A percentile compares a stretch with the other conserved stretches of the same genome.
Evolutionary conservation across 1,140 invertebrate species (phyloP).

Genomic region (Microplitis demolitor): DNA sequence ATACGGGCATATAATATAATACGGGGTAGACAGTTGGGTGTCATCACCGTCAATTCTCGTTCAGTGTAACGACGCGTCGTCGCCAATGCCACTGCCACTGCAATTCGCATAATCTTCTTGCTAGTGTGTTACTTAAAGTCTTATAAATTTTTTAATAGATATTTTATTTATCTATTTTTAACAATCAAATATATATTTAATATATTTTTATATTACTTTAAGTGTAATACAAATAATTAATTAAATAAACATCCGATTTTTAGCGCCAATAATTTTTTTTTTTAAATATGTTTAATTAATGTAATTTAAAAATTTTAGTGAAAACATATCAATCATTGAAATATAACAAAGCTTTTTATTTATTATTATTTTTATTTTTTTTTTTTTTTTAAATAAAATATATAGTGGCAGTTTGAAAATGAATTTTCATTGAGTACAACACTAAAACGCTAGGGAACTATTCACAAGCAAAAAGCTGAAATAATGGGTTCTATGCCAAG

Average conservation of each 20-base stretch:
- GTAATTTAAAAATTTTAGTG: no score
- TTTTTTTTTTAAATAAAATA: not conserved
- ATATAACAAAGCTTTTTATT: not conserved
- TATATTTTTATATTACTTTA: no score
- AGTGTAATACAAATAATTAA: no score
- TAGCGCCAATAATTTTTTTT: no score
- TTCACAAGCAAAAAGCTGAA: slow-evolving; percentile 7
- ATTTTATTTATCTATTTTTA: no score
- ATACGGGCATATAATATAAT: not conserved
- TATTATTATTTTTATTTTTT: not conserved
- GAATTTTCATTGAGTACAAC: slow-evolving; percentile 8
- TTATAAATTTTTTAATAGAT: no score
- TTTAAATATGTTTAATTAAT: no score
- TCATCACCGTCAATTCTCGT: slow-evolving; percentile 43
- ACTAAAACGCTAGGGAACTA: slow-evolving; percentile 10
- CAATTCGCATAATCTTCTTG: no score
- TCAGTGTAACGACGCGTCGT: slow-evolving; percentile 27
- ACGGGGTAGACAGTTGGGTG: slow-evolving; percentile 31
- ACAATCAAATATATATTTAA: no score
- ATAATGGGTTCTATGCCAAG: slow-evolving; percentile 31
- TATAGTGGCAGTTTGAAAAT: not conserved
- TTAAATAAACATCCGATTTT: no score
- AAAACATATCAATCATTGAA: no score
- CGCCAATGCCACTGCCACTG: not conserved
- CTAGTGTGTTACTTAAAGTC: no score